phyloP scores from a whole-genome alignment of 2,888 invertebrate species.

The Actias luna region DNA sequence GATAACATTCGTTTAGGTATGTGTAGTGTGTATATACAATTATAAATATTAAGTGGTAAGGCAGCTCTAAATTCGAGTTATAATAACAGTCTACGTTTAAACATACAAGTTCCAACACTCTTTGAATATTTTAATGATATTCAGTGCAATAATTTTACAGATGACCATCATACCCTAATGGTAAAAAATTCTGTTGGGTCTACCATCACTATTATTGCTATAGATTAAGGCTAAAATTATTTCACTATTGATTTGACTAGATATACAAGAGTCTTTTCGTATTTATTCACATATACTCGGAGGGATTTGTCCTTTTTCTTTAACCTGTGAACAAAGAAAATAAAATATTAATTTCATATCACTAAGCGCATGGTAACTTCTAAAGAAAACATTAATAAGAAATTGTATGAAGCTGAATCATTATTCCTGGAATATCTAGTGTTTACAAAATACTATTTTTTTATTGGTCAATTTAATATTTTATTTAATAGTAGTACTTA shows the following conservation, averaged over 20 bases:
- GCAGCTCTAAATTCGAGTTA: background rate
- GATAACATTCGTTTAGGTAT: background rate
- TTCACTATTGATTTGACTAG: slow-evolving; percentile 79
- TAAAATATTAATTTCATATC: slow-evolving; percentile 27
- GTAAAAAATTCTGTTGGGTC: background rate
- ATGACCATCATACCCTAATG: background rate
- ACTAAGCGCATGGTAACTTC: background rate
- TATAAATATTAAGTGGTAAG: background rate
- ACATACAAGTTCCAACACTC: background rate
- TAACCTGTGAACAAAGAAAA: slow-evolving; percentile 64
- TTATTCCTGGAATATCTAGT: background rate
- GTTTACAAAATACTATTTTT: background rate
- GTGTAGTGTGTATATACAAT: too few relatives aligned
- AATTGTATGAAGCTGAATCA: background rate
- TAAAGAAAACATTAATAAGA: background rate
- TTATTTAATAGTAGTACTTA: slow-evolving; percentile 42
- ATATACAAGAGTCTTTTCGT: slow-evolving; percentile 76
- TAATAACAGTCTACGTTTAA: background rate
- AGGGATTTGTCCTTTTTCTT: slow-evolving; percentile 65
- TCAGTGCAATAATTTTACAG: background rate
- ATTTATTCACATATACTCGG: slow-evolving; percentile 67
- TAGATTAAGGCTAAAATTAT: slow-evolving; percentile 49
- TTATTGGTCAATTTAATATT: slow-evolving; percentile 13
- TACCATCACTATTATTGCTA: background rate
- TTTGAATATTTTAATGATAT: background rate